Evolutionary conservation across 2,113 vertebrate species (phyloP), one percentile per base, ranked within the genome.

Genomic region (Psittacula cyanocephala): DNA sequence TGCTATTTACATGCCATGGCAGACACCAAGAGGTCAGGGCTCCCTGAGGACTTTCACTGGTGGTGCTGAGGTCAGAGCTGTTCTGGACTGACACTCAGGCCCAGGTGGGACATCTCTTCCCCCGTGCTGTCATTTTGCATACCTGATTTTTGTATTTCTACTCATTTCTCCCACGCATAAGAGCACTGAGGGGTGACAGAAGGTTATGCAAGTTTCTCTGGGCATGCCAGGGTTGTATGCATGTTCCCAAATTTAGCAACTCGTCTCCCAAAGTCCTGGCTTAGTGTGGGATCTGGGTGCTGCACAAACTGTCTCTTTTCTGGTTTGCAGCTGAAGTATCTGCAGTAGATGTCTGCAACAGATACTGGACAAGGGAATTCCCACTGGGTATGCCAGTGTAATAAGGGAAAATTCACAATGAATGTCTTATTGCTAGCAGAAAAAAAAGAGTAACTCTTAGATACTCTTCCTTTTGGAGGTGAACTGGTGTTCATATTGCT

Each of bases 171-270:
- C 59, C 68, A 23, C 46, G 64, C 49, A 76, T n/a, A 17, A 35
- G 57, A 72, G 69, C 83, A 55, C 29, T 59, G 74, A 76, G 49
- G 37, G 50, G 44, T 81, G 53, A 76, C 69, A 92, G 82, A 55
- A 85, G 43, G 65, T 95, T 86, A 55, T 86, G 23, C 69, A 77
- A 68, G 68, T 89, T 89, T 78, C 65, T 78, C 27, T 27, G 65
- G 46, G 47, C 49, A 9, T 81, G 50, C 69, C 52, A 57, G 83
- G 47, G 53, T 53, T 91, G n/a, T 35, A 5, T 71, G 35, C 0
- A 0, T 31, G 17, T 81, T 78, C 31, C 31, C 10, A 14, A 41
- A 82, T 74, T 52, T 77, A 91, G 86, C 52, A 78, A n/a, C 35
- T 88, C 35, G 10, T 63, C 77, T 86, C 43, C 47, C 44, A 29